phyloP scores from a whole-genome alignment of 1,140 invertebrate species.

The Diachasma alloeum region DNA sequence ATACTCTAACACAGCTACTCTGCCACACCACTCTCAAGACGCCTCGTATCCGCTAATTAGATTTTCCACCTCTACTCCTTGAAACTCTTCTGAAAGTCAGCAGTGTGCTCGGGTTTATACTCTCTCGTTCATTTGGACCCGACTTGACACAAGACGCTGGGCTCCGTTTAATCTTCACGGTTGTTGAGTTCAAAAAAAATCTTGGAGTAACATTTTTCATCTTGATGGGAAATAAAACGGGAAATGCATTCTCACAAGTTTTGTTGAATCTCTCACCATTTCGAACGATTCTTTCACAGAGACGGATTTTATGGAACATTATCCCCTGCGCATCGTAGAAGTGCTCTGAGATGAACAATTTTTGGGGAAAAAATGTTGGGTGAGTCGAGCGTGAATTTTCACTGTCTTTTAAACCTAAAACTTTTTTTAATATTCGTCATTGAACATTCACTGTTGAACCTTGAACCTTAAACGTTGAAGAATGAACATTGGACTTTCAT shows the following conservation, averaged over 20 bases:
- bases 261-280: not conserved
- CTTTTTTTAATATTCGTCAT: too few species aligned
- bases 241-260: not conserved
- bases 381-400: too few species aligned
- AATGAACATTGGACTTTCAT: too few species aligned
- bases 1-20: not conserved
- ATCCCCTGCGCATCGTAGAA: too few species aligned
- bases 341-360: too few species aligned
- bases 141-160: slow-evolving; percentile 19
- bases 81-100: slow-evolving; percentile 24
- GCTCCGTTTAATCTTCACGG: slow-evolving; percentile 26
- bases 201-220: not conserved
- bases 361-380: too few species aligned
- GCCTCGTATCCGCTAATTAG: slow-evolving; percentile 30
- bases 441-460: too few species aligned
- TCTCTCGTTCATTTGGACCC: slow-evolving; percentile 21
- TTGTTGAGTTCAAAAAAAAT: slow-evolving; percentile 7
- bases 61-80: slow-evolving; percentile 22
- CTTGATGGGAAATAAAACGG: not conserved
- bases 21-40: not conserved
- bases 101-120: slow-evolving; percentile 2
- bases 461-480: too few species aligned
- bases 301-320: too few species aligned
- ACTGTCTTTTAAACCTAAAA: too few species aligned
- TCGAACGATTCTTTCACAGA: not conserved